Conservation (phyloP, 2,888 invertebrate species). For the Napeogenes inachia region DNA sequence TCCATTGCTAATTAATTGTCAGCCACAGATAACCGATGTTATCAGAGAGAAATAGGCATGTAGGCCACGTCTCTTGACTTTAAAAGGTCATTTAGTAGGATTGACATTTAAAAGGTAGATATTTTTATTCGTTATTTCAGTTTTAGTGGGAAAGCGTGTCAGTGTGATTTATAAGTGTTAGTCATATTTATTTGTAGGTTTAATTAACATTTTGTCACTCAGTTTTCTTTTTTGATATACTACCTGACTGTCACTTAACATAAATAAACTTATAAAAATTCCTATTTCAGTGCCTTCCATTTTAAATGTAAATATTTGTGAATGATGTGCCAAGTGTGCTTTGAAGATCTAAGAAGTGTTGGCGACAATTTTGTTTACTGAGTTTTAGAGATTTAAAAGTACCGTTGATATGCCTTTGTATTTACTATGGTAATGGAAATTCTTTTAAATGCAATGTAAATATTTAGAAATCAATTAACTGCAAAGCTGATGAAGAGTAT, state of each 20-base stretch:
- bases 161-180: too few species aligned
- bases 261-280: slow-evolving; percentile 1
- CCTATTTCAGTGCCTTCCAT: slow-evolving; percentile 3
- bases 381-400: background rate
- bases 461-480: background rate
- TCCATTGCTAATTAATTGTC: background rate
- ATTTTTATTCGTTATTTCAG: too few species aligned
- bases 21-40: slow-evolving; percentile 1
- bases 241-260: background rate
- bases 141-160: too few species aligned
- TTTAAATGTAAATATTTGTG: slow-evolving; percentile 7
- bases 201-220: too few species aligned
- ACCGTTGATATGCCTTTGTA: background rate
- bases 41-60: background rate
- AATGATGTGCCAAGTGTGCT: slow-evolving; percentile 2
- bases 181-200: too few species aligned
- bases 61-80: slow-evolving; percentile 2
- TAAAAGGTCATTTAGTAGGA: background rate
- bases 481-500: background rate
- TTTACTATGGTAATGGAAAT: background rate
- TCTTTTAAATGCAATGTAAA: background rate
- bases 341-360: slow-evolving; percentile 6
- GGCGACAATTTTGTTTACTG: slow-evolving; percentile 2
- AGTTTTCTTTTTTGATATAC: too few species aligned
- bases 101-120: too few species aligned